Percentiles rank a stretch among this genome's conserved stretches.
phyloP scores from a whole-genome alignment of 2,113 vertebrate species.

The Misgurnus anguillicaudatus region DNA sequence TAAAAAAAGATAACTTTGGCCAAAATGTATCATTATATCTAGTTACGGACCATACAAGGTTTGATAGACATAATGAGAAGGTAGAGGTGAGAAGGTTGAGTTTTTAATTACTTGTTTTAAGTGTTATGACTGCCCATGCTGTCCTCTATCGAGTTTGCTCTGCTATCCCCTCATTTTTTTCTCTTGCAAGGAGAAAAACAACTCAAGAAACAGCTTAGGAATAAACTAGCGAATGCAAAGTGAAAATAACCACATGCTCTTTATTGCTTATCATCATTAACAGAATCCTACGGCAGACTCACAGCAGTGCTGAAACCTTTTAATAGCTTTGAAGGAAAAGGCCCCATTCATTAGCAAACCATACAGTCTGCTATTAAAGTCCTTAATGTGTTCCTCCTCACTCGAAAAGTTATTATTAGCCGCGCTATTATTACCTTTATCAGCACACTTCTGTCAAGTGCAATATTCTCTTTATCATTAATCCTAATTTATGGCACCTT shows the following conservation, averaged over 20 bases:
- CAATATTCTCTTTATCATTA: slow-evolving; percentile 64
- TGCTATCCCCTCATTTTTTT: background rate
- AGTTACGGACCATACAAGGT: too few species aligned
- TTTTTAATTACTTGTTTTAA: background rate
- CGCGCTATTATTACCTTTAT: slow-evolving; percentile 66
- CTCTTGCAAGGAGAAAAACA: too few species aligned
- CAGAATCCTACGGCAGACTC: slow-evolving; percentile 61
- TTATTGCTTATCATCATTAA: slow-evolving; percentile 67
- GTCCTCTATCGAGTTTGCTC: background rate
- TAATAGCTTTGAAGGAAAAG: slow-evolving; percentile 62
- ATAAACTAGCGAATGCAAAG: background rate
- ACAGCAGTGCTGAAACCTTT: slow-evolving; percentile 58
- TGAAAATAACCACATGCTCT: slow-evolving; percentile 50
- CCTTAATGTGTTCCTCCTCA: slow-evolving; percentile 55
- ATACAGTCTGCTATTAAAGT: slow-evolving; percentile 65
- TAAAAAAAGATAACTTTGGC: too few species aligned
- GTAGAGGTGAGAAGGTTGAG: background rate
- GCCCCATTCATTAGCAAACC: slow-evolving; percentile 64
- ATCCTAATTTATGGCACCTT: slow-evolving; percentile 63
- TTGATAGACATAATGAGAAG: background rate
- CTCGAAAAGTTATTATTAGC: slow-evolving; percentile 69
- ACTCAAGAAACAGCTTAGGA: background rate
- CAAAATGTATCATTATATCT: too few species aligned
- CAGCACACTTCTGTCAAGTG: slow-evolving; percentile 62
- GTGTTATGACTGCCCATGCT: slow-evolving; percentile 2